A percentile compares a stretch with the other conserved stretches of the same genome.
Evolutionary conservation across 2,113 vertebrate species (phyloP).

Genomic region (Hypomesus transpacificus): DNA sequence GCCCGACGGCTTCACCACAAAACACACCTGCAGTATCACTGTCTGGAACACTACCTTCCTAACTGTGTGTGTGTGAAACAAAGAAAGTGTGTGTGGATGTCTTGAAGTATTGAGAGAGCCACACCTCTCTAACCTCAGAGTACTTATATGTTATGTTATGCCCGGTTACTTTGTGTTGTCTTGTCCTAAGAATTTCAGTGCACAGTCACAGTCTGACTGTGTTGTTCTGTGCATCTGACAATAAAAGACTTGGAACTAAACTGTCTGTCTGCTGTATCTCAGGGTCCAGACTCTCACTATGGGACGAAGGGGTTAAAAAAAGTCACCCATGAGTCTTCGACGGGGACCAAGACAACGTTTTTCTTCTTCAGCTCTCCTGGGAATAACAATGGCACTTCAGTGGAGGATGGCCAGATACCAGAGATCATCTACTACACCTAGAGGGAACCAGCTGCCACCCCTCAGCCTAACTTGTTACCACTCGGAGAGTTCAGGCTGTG

Average conservation of each 20-base stretch:
- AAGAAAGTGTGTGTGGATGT: too few relatives aligned
- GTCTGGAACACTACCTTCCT: too few relatives aligned
- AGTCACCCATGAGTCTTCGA: constrained; percentile 79
- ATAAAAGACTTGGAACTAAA: not conserved
- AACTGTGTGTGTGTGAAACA: not conserved
- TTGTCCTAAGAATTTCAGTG: too few relatives aligned
- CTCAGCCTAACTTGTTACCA: constrained; percentile 37
- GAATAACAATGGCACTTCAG: constrained; percentile 93
- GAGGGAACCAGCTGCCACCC: constrained; percentile 23
- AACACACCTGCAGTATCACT: too few relatives aligned
- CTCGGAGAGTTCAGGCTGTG: constrained; percentile 52
- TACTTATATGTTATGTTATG: too few relatives aligned
- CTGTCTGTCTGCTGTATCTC: not conserved
- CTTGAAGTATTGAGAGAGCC: too few relatives aligned
- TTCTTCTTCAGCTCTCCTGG: constrained; percentile 90
- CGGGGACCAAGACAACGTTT: constrained; percentile 89
- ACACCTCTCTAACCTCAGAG: too few relatives aligned
- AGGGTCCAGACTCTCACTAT: constrained; percentile 94
- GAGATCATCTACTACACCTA: constrained; percentile 95
- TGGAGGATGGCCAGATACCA: constrained; percentile 94
- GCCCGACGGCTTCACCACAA: not conserved
- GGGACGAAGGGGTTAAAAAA: constrained; percentile 94
- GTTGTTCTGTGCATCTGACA: too few relatives aligned
- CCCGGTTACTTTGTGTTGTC: too few relatives aligned
- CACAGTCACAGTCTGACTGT: too few relatives aligned